Evolutionary conservation across 2,113 vertebrate genomes (phyloP).

Genomic region (Semnornis frantzii): DNA sequence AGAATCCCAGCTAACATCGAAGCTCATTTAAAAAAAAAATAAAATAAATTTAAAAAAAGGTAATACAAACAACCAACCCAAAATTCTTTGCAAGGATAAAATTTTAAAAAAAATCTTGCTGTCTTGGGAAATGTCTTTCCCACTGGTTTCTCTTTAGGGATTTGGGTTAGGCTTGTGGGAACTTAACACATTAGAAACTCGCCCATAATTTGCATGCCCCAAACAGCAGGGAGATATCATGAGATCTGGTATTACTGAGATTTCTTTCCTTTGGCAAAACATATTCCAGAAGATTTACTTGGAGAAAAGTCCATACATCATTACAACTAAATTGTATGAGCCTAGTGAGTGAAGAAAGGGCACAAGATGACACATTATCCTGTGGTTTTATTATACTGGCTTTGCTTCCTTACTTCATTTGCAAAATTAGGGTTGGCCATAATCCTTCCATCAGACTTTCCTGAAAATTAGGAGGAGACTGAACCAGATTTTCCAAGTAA

Average conservation of each 20-base stretch:
- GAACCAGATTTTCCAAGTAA: conserved; percentile 51
- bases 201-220: conserved; percentile 56
- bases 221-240: conserved; percentile 55
- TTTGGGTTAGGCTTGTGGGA: conserved; percentile 57
- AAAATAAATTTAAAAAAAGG: not conserved
- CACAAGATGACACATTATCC: conserved; percentile 32
- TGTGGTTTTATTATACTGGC: conserved; percentile 35
- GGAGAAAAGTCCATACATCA: conserved; percentile 38
- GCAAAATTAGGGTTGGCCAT: conserved; percentile 61
- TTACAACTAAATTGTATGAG: conserved; percentile 12
- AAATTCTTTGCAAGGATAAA: not conserved
- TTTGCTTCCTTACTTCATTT: conserved; percentile 54
- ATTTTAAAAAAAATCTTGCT: not conserved
- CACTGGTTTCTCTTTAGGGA: conserved; percentile 41
- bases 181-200: conserved; percentile 40
- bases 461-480: conserved; percentile 51
- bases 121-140: conserved; percentile 48
- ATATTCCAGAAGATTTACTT: conserved; percentile 46
- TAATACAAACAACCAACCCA: not conserved
- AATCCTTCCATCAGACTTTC: conserved; percentile 51
- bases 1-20: not conserved
- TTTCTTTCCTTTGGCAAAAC: conserved; percentile 59
- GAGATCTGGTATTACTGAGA: conserved; percentile 42
- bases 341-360: conserved; percentile 20
- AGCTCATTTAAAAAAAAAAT: not conserved